Evolutionary conservation across 2,797 vertebrate genomes (phyloP), one percentile per base, ranked within the genome.

Genomic region (Pachyuromys duprasi): DNA sequence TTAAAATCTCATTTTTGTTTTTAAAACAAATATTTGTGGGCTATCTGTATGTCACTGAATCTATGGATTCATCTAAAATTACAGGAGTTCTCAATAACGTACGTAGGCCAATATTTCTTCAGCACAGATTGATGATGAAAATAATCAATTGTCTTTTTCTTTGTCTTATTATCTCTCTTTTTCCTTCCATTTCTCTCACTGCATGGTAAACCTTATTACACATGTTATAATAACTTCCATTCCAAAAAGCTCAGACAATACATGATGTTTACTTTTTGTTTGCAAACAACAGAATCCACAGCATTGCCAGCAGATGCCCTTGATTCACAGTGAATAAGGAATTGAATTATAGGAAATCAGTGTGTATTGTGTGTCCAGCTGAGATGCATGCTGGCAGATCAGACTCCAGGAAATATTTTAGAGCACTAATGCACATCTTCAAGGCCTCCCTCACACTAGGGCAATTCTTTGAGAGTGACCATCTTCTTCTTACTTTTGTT

Each of bases 301-400:
- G 89, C 26, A 45, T 89, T 98, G 96, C 96, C 93, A 97, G 84
- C 96, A 98, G 97, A 98, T 97, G 97, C 97, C 97, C 97, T 97
- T 96, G 94, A 95, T 95, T 97, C 91, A 95, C 81, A 95, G 60
- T 96, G 97, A 97, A 98, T 95, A 79, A 96, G n/a, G 79, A 96
- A 90, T 53, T 28, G 94, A 97, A 98, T 98, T 97, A 97, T 60
- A 95, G 95, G 69, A 97, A 98, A 98, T 98, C 96, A 96, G 88
- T 95, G 97, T 94, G 57, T 82, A 96, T 97, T 97, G 86, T 97
- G 75, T 97, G 95, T 97, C 97, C 97, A 97, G 97, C 97, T 97
- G 97, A 97, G 92, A 96, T 92, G 74, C 84, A 95, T 88, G 60
- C 96, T 95, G 91, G 91, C 91, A 88, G 93, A 97, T 69, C 28